phyloP scores from a whole-genome alignment of 2,888 invertebrate genomes.

The Galeopsomyia nigrocyanea region DNA sequence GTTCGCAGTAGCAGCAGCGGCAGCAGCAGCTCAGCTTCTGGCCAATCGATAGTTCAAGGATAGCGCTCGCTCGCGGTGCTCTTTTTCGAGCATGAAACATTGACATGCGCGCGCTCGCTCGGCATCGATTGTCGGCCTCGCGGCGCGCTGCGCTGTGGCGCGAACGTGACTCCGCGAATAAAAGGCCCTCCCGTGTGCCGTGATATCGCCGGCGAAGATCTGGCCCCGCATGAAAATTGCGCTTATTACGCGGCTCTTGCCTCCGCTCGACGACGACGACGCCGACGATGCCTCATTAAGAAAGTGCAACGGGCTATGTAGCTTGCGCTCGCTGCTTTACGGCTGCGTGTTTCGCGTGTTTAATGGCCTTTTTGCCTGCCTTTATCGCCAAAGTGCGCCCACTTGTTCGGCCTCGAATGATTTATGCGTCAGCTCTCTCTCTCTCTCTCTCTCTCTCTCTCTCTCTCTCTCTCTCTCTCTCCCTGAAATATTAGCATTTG shows the following conservation, averaged over 20 bases:
- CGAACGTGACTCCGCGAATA: constrained; percentile 23
- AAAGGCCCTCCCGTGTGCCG: background rate
- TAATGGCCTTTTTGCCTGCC: constrained; percentile 7
- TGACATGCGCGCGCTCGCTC: constrained; percentile 25
- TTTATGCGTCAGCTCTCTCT: background rate
- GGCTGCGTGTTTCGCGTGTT: background rate
- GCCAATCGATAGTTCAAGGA: constrained; percentile 47
- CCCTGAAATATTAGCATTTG: no score
- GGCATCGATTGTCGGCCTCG: constrained; percentile 28
- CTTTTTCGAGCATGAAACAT: constrained; percentile 32
- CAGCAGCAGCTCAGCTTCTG: constrained; percentile 16
- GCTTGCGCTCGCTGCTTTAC: background rate
- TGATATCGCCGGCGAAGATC: constrained; percentile 22
- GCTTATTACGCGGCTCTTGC: constrained; percentile 25
- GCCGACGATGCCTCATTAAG: constrained; percentile 28
- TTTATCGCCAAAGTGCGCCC: background rate
- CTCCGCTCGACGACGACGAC: background rate
- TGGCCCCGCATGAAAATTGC: constrained; percentile 26
- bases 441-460: no score
- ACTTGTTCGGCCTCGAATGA: constrained; percentile 1
- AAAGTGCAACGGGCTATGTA: constrained; percentile 1
- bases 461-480: no score
- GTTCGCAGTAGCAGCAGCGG: background rate
- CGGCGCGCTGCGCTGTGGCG: no score
- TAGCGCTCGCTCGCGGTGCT: constrained; percentile 1